Conservation (phyloP, 1,140 invertebrate genomes). For the Trypoxylus dichotomus region DNA sequence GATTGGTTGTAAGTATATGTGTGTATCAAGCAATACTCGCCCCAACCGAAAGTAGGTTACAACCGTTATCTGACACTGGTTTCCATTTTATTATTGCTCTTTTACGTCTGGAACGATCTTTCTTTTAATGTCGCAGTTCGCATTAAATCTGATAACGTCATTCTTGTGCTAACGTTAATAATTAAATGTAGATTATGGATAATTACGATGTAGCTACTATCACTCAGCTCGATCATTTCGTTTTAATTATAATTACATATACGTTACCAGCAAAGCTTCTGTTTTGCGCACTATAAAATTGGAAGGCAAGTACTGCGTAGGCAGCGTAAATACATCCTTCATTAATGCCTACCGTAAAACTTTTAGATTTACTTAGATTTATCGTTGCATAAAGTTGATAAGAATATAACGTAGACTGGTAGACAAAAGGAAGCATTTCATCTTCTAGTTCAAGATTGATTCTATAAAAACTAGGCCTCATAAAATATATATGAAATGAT, state of each 20-base stretch:
- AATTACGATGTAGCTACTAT: slow-evolving; percentile 1
- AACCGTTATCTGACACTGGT: slow-evolving; percentile 4
- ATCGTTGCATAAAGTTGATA: no score
- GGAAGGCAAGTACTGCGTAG: not conserved
- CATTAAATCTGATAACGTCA: slow-evolving; percentile 20
- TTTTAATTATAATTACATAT: slow-evolving; percentile 20
- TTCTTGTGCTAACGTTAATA: slow-evolving; percentile 9
- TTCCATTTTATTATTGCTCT: slow-evolving; percentile 21
- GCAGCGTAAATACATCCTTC: not conserved
- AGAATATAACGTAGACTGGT: no score
- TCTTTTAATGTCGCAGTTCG: slow-evolving; percentile 4
- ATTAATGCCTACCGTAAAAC: not conserved
- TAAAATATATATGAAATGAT: no score
- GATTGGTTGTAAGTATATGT: slow-evolving; percentile 17
- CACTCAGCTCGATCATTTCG: not conserved
- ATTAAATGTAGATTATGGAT: slow-evolving; percentile 22
- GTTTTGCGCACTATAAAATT: not conserved
- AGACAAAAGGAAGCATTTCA: no score
- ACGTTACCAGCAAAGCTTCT: slow-evolving; percentile 4
- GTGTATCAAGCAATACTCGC: not conserved
- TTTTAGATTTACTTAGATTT: not conserved
- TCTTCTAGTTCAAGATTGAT: no score
- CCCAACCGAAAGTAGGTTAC: not conserved
- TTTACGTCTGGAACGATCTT: slow-evolving; percentile 16
- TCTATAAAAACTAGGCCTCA: no score